phyloP scores from a whole-genome alignment of 2,797 vertebrate genomes.

The Prunella strophiata region DNA sequence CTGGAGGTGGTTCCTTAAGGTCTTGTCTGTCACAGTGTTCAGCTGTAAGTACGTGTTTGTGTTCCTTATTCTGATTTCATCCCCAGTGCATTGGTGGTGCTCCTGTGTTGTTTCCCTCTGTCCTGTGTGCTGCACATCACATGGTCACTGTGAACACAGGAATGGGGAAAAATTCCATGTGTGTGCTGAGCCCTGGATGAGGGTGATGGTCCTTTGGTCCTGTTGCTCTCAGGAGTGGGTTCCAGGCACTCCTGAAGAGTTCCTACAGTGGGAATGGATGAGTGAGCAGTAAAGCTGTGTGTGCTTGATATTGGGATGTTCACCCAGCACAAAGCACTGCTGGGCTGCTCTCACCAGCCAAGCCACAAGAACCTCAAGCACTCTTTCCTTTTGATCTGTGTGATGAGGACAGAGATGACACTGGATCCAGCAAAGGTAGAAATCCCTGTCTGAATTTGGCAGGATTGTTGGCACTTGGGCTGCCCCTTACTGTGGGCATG shows the following conservation, averaged over 20 bases:
- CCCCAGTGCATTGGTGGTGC: not conserved
- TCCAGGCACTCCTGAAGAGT: not conserved
- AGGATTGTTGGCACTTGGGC: not conserved
- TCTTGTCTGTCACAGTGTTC: not conserved
- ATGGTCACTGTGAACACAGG: not conserved
- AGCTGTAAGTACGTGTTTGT: not conserved
- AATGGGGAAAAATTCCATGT: not conserved
- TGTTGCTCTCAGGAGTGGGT: not conserved
- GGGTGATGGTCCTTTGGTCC: not conserved
- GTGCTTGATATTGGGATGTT: accelerated
- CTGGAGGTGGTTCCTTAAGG: not conserved
- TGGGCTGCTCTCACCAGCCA: not conserved
- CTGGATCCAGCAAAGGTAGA: not conserved
- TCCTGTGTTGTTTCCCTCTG: not conserved
- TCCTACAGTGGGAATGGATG: not conserved
- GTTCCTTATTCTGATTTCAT: not conserved
- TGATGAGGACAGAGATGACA: not conserved
- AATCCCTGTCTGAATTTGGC: not conserved
- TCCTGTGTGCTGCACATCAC: not conserved
- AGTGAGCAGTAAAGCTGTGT: not conserved
- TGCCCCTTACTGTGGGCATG: accelerated
- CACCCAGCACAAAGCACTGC: not conserved
- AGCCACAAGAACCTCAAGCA: not conserved
- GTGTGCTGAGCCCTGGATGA: not conserved
- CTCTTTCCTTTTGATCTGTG: not conserved